Evolutionary conservation across 2,797 vertebrate species (phyloP).

Genomic region (Anomalospiza imberbis): DNA sequence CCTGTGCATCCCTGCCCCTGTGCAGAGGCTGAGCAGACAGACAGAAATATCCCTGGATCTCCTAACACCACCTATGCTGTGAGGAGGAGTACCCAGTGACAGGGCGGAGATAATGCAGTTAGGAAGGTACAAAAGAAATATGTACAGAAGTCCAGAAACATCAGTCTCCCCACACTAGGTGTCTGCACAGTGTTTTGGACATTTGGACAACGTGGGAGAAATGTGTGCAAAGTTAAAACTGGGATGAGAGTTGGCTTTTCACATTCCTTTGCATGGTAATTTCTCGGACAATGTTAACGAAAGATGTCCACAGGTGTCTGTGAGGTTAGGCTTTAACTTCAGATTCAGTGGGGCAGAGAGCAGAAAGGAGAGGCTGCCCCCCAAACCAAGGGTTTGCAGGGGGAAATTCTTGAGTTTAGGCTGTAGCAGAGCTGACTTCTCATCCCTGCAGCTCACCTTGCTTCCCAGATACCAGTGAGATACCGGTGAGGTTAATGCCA

Average conservation of each 20-base stretch:
- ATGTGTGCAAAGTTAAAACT: background rate
- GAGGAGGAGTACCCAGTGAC: background rate
- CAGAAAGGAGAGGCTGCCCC: background rate
- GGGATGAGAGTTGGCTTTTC: background rate
- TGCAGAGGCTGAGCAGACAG: background rate
- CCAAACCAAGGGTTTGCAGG: background rate
- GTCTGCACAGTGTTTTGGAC: background rate
- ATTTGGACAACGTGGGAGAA: background rate
- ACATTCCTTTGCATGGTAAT: background rate
- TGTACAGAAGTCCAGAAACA: background rate
- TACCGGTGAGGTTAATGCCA: rapidly evolving
- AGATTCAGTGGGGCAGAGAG: background rate
- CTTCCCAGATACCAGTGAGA: background rate
- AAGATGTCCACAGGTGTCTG: background rate
- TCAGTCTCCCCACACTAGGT: background rate
- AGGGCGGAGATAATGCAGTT: background rate
- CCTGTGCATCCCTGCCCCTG: background rate
- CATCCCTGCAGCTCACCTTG: background rate
- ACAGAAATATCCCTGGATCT: background rate
- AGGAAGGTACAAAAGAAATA: background rate
- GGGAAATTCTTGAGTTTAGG: background rate
- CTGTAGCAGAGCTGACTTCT: rapidly evolving
- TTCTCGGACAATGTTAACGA: rapidly evolving
- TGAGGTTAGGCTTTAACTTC: background rate
- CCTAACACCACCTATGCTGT: rapidly evolving